Base-by-base conservation (phyloP, 2,888 invertebrate genomes). In the Linnaemya vulpina region DNA sequence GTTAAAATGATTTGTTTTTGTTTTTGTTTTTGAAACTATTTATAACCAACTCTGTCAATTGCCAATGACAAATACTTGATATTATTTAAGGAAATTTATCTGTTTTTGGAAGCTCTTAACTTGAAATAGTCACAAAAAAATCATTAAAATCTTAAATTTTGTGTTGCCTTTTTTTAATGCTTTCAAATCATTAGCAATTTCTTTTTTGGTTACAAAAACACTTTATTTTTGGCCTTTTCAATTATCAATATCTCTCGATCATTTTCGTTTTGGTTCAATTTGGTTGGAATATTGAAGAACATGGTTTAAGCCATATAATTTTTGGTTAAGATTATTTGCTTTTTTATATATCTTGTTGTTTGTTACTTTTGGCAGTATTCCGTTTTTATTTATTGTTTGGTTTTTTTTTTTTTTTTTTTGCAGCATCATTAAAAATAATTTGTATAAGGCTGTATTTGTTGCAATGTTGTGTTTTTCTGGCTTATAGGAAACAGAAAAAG, bases 361-460 rank as follows among this genome's bases (percentile, higher is more conserved):
- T 53, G 38, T 46, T 65, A 49, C 74, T 81, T 80, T 67, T 67
- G 49, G 73, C 20, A 20, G 55, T 35, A 38, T 46, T 30, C 30
- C 30, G 5, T 30, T 30, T 30, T 30, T n/a, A n/a, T n/a, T n/a
- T n/a, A 38, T 13, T 79, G 49, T 53, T 46, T 62, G 13, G 17
- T 74, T 79, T 38, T 17, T 58, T 88, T 90, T 90, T 86, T 90
- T 89, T 25, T 17, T 58, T 88, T 90, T 90, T 86, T 90, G 90
- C 90, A 85, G 88, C 87, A 89, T 90, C 90, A 90, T 89, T 90
- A 89, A 89, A 88, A 87, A 90, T 90, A 90, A 90, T 90, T 90
- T 90, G 90, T 88, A 86, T 83, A 83, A 73, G 51, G 53, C 53
- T 79, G 65, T 68, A 76, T 77, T 68, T 55, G 25, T 58, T 40